Conservation (phyloP, 2,888 invertebrate genomes). For the Cyclophora punctaria region DNA sequence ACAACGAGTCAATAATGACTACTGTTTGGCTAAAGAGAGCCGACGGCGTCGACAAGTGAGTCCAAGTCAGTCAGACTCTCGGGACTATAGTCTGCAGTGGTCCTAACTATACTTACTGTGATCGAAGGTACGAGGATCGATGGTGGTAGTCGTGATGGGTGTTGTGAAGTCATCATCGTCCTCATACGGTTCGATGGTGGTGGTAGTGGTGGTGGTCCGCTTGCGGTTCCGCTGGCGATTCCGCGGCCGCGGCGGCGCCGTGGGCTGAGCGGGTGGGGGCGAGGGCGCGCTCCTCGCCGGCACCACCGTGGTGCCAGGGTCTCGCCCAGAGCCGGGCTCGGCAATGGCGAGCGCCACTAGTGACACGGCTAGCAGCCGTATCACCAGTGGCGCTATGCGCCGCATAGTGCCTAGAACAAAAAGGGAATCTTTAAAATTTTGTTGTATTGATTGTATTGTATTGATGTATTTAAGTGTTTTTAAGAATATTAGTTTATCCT, state of each 20-base stretch:
- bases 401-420: conserved; percentile 46
- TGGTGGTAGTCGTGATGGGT: conserved; percentile 44
- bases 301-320: conserved; percentile 15
- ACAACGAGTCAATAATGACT: too few relatives aligned
- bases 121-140: conserved; percentile 55
- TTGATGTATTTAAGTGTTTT: too few relatives aligned
- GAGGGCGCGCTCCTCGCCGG: conserved; percentile 15
- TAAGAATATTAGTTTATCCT: too few relatives aligned
- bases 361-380: conserved; percentile 54
- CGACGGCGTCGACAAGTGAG: too few relatives aligned
- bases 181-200: conserved; percentile 40
- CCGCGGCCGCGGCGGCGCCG: conserved; percentile 24
- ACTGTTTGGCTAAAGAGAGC: background rate
- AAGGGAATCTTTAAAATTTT: too few relatives aligned
- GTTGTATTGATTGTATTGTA: too few relatives aligned
- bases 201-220: conserved; percentile 50
- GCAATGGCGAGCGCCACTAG: conserved; percentile 65
- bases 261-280: conserved; percentile 14
- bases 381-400: conserved; percentile 63
- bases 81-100: too few relatives aligned
- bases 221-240: conserved; percentile 44
- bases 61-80: too few relatives aligned
- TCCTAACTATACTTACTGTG: conserved; percentile 48
- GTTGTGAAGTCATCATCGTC: conserved; percentile 43
- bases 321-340: conserved; percentile 37